phyloP scores from a whole-genome alignment of 2,797 vertebrate species.

The Argya squamiceps region DNA sequence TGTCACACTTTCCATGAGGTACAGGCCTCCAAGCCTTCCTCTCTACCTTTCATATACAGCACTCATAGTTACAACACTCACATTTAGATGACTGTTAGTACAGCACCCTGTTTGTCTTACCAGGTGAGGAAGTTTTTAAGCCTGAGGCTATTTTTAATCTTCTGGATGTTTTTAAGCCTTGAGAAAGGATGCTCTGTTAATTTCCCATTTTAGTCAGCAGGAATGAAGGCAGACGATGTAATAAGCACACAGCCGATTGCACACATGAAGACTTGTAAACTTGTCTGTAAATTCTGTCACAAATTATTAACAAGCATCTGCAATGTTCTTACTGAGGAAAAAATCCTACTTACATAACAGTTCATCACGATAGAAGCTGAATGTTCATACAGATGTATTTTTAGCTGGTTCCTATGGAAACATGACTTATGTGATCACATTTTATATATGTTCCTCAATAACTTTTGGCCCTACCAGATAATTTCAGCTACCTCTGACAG shows the following conservation, averaged over 20 bases:
- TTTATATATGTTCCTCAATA: background rate
- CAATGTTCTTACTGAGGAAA: background rate
- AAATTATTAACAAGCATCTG: constrained; percentile 40
- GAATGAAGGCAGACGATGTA: background rate
- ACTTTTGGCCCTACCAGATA: background rate
- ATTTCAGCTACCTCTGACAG: background rate
- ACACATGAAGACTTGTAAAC: constrained; percentile 6
- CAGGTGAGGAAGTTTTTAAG: background rate
- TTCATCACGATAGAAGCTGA: background rate
- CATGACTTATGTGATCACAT: background rate
- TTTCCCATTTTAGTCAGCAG: constrained; percentile 17
- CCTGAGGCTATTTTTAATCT: constrained; percentile 16
- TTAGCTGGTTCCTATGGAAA: constrained; percentile 46
- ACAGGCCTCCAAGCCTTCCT: background rate
- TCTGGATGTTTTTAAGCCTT: constrained; percentile 3
- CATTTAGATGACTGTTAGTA: background rate
- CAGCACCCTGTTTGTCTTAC: background rate
- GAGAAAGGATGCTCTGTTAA: background rate
- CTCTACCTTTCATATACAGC: background rate
- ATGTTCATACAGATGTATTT: constrained; percentile 2
- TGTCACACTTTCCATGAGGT: background rate
- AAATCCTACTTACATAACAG: background rate
- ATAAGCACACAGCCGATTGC: background rate
- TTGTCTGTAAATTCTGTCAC: constrained; percentile 7
- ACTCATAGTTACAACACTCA: background rate